Conservation (phyloP, 2,797 vertebrate genomes). For the Salmo trutta region DNA sequence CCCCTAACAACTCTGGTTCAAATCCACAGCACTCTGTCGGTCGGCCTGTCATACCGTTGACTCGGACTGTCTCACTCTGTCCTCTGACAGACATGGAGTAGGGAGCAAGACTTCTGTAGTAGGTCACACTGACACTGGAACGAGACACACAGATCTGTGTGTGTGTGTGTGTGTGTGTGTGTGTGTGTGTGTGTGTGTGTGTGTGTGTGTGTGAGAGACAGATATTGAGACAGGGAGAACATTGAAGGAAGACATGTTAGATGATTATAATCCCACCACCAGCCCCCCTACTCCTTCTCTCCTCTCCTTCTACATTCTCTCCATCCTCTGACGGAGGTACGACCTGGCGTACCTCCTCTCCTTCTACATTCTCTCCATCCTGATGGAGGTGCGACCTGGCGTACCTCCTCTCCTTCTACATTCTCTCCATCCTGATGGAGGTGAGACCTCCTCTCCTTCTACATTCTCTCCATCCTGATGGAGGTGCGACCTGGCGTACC, state of each 20-base stretch:
- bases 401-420: background rate
- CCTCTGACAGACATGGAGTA: constrained; percentile 94
- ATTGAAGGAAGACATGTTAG: constrained; percentile 24
- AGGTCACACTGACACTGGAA: constrained; percentile 92
- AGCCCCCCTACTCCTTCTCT: background rate
- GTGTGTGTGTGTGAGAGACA: background rate
- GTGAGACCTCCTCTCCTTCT: background rate
- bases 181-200: constrained; percentile 4
- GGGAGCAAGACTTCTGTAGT: constrained; percentile 87
- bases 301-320: background rate
- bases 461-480: background rate
- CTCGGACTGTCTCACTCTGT: constrained; percentile 93
- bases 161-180: constrained; percentile 55
- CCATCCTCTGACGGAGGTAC: background rate
- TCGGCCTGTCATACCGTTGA: constrained; percentile 84
- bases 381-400: background rate
- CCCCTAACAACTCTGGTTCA: background rate
- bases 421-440: background rate
- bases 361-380: background rate
- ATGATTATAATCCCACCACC: background rate
- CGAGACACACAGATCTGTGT: constrained; percentile 94
- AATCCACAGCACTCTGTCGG: constrained; percentile 19
- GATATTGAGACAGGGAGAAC: constrained; percentile 26
- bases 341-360: constrained; percentile 64
- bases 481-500: constrained; percentile 34